Percentiles rank a stretch among this genome's conserved stretches.
These are phyloP conservation scores for Sylvia atricapilla DNA, from an alignment of 2,113 vertebrate species.

Conservation along the genomic window DNA sequence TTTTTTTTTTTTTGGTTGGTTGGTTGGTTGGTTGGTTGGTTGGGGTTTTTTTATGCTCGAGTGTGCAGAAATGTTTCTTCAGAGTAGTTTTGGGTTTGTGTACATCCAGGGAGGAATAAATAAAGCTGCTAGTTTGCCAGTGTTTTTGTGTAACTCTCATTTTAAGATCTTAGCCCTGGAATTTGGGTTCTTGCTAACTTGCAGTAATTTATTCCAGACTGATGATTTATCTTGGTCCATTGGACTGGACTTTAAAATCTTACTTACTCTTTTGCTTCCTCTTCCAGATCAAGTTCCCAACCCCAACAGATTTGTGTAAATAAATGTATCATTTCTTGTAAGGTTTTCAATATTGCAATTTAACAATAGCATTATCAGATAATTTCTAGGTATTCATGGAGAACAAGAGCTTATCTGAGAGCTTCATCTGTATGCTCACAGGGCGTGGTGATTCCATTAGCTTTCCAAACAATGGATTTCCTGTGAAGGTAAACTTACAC, in stretches of 20 bases:
- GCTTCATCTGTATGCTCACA: neutral
- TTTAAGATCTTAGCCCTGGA: neutral
- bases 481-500: constrained; percentile 18
- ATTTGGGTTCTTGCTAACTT: neutral
- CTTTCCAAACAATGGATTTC: constrained; percentile 49
- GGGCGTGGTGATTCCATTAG: constrained; percentile 21
- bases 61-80: neutral
- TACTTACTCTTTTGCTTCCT: neutral
- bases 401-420: neutral
- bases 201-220: neutral
- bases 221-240: neutral
- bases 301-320: neutral
- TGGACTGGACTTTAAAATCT: neutral
- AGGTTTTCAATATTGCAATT: neutral
- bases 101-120: neutral
- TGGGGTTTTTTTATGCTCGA: neutral
- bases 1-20: neutral
- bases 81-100: neutral
- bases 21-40: no score
- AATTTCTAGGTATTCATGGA: neutral
- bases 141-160: neutral
- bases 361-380: neutral
- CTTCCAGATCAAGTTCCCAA: neutral
- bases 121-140: neutral
- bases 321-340: neutral